Evolutionary conservation across 1,140 invertebrate genomes (phyloP).

Genomic region (Ips nitidus): DNA sequence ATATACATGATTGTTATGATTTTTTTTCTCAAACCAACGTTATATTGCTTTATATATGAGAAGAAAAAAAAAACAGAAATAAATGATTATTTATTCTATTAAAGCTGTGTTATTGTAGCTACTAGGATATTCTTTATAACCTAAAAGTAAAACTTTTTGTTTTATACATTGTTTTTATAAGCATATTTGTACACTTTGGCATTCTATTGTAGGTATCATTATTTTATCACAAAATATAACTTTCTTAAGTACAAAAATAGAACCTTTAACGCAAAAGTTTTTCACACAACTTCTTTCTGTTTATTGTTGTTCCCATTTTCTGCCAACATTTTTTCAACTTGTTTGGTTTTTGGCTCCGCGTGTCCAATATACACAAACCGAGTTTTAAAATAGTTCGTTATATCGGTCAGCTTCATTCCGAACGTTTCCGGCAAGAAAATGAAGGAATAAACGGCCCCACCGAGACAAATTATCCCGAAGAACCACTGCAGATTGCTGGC

Average conservation of each 20-base stretch:
- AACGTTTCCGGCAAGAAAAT: slow-evolving; percentile 72
- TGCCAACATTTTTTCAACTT: slow-evolving; percentile 12
- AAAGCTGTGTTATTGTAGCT: no score
- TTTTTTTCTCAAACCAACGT: slow-evolving; percentile 14
- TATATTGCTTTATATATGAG: slow-evolving; percentile 13
- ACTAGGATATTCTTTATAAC: no score
- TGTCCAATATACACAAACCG: slow-evolving; percentile 50
- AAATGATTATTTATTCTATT: slow-evolving; percentile 23
- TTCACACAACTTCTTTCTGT: no score
- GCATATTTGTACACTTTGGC: no score
- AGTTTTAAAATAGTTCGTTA: slow-evolving; percentile 62
- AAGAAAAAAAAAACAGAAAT: slow-evolving; percentile 9
- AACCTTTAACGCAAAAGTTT: no score
- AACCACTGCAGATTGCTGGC: slow-evolving; percentile 56
- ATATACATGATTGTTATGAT: slow-evolving; percentile 18
- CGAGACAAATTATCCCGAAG: slow-evolving; percentile 65
- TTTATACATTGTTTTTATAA: no score
- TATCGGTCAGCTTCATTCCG: slow-evolving; percentile 65
- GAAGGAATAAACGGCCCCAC: slow-evolving; percentile 60
- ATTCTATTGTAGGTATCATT: no score
- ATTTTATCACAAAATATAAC: no score
- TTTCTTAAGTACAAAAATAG: no score
- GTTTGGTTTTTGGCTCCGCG: not conserved
- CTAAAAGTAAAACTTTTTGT: no score
- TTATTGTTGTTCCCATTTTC: slow-evolving; percentile 9